These are phyloP conservation scores for Drosophila kambysellisi DNA, from an alignment of 2,888 invertebrate species.

Conservation along the genomic window DNA sequence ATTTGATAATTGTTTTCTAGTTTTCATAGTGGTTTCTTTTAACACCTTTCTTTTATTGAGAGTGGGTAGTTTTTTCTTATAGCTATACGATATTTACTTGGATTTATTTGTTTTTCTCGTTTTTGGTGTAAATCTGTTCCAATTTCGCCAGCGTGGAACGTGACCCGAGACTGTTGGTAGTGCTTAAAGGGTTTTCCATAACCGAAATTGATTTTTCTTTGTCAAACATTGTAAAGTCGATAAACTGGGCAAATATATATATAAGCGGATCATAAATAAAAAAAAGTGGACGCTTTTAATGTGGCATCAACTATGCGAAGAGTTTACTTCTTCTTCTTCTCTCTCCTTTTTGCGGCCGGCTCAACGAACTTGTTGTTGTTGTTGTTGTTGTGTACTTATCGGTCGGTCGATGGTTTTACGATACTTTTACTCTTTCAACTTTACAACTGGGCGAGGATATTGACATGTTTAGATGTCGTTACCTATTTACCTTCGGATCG, in stretches of 20 bases:
- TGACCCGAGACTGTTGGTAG: constrained; percentile 20
- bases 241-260: constrained; percentile 31
- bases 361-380: constrained; percentile 33
- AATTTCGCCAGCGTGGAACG: constrained; percentile 33
- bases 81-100: constrained; percentile 2
- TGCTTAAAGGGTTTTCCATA: constrained; percentile 46
- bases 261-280: constrained; percentile 46
- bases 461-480: constrained; percentile 81
- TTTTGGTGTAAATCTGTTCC: constrained; percentile 17
- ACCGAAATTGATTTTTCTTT: constrained; percentile 58
- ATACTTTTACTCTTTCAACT: constrained; percentile 79
- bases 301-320: constrained; percentile 34
- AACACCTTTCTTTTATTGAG: background rate
- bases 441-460: constrained; percentile 76
- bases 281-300: constrained; percentile 37
- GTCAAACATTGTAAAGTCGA: constrained; percentile 46
- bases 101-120: constrained; percentile 3
- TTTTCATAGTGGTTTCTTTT: background rate
- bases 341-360: constrained; percentile 30
- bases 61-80: background rate
- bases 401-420: constrained; percentile 63
- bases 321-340: background rate
- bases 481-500: constrained; percentile 76
- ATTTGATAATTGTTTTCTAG: background rate
- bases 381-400: constrained; percentile 66